Evolutionary conservation across 1,140 invertebrate species (phyloP), one percentile per base, ranked within the genome.

Genomic region (Bombus superbus): DNA sequence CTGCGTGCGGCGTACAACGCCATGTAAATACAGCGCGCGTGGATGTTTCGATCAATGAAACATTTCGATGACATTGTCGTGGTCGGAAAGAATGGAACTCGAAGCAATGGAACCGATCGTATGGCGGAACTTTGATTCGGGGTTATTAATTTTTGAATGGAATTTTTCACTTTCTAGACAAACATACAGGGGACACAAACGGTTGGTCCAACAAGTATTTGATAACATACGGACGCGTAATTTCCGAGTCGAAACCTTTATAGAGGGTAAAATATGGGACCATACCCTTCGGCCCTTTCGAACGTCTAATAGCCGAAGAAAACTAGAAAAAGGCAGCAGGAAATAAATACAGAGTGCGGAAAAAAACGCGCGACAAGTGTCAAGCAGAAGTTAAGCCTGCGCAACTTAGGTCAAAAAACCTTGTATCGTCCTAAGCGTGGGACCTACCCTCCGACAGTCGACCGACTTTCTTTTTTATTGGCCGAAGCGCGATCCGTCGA

Each of bases 381-480:
- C 38, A 5, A 68, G 44, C 47, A 25, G 5, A 10, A 42, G 57
- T 9, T 22, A 18, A 15, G 38, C 5, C 73, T 6, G 53, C 11
- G 3, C 44, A 57, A 75, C 57, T 25, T 82, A 28, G 72, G 47
- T 81, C 62, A 62, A 47, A 35, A 64, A 59, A 32, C n/a, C 64
- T 25, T n/a, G 53, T 11, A 25, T 28, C 44, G 57, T 74, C 28
- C 38, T 73, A 77, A 71, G 77, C 53, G 74, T 77, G 82, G 62
- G 32, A 69, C 71, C 42, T 79, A 87, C 66, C 86, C 84, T 83
- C 57, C 32, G 72, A 72, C 40, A 2, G 62, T 80, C 81, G 77
- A 84, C 40, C 82, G 76, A 90, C 86, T 89, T 91, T 88, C 86
- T 80, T 91, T 90, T 91, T 91, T 90, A 89, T 91, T 85, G 87